Evolutionary conservation across 2,113 vertebrate genomes (phyloP), one percentile per base, ranked within the genome.

Genomic region (Trematocara macrostoma): DNA sequence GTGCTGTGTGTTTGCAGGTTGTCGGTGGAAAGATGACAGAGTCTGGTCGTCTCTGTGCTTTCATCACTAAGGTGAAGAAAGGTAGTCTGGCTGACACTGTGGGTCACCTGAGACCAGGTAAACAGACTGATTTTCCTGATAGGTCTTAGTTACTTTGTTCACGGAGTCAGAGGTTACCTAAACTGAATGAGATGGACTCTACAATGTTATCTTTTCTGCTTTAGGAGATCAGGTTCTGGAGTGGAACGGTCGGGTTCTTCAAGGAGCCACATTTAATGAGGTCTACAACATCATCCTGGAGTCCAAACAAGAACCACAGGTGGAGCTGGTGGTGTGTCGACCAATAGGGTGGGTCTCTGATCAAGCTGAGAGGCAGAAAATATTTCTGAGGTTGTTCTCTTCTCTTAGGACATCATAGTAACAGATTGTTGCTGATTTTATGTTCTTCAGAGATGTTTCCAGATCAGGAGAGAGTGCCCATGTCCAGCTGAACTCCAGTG

Each of bases 1-100:
- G 47, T 67, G 16, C 11, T 0, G 6, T 45, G 8, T 89, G 31
- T 80, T 76, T 71, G 3, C 95, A 99, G 99, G 99, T 99, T 86
- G 98, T 99, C 38, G 99, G 99, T 88, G 99, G 99, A 69, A 99
- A 99, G 94, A 98, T 99, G 98, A 99, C 97, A 52, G 98, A 99
- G 94, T 98, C 97, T 52, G 98, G 98, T 89, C 97, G 97, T 52
- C 97, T 99, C n/a, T 99, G 98, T 88, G 99, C 99, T 14, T 99
- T 99, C 95, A 99, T 99, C 96, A 99, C 99, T 80, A 99, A 99
- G 95, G 99, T 99, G 79, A 99, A 99, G 96, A 98, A 96, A 96
- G 99, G 99, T 94, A 99, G 99, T 95, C 96, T 99, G 94, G 99
- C 98, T 26, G 99, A 99, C 90, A 98, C 97, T 4, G 98, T 99